Percentiles rank a stretch among this genome's conserved stretches.
phyloP scores from a whole-genome alignment of 2,888 invertebrate genomes.

The Melangyna quadrimaculata region DNA sequence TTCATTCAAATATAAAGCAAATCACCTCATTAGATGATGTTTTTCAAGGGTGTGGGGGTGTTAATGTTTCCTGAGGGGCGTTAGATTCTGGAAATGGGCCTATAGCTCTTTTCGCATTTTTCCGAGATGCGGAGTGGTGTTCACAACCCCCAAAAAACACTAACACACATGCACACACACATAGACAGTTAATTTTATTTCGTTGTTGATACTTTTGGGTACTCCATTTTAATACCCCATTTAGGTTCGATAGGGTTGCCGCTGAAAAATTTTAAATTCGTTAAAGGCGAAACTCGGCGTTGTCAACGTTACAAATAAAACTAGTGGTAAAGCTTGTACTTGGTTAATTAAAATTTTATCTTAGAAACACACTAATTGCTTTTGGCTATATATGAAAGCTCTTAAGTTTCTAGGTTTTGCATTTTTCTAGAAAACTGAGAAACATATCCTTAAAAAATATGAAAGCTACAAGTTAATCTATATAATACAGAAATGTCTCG shows the following conservation, averaged over 20 bases:
- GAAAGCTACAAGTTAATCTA: too few relatives aligned
- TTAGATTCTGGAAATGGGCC: constrained; percentile 16
- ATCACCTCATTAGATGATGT: constrained; percentile 69
- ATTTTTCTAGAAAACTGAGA: too few relatives aligned
- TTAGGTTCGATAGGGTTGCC: not conserved
- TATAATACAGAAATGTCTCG: too few relatives aligned
- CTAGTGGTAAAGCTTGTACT: too few relatives aligned
- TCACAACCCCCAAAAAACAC: not conserved
- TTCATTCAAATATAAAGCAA: constrained; percentile 72
- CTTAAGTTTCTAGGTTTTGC: too few relatives aligned
- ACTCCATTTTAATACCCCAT: constrained; percentile 4
- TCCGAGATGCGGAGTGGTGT: constrained; percentile 1
- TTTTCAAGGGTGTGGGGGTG: constrained; percentile 55
- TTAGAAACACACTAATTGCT: too few relatives aligned
- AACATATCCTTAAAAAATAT: too few relatives aligned
- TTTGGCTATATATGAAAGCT: too few relatives aligned
- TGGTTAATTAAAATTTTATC: too few relatives aligned
- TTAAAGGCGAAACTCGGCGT: too few relatives aligned
- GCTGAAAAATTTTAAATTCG: not conserved
- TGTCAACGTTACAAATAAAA: too few relatives aligned
- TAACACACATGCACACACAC: not conserved
- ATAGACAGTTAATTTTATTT: constrained; percentile 23
- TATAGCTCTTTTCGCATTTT: constrained; percentile 26
- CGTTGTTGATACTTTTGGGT: constrained; percentile 8
- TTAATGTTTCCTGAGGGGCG: constrained; percentile 59